Percentiles rank a stretch among this genome's conserved stretches.
These are phyloP conservation scores for Acanthacorydalis orientalis DNA, from an alignment of 2,888 invertebrate genomes.

Conservation along the genomic window DNA sequence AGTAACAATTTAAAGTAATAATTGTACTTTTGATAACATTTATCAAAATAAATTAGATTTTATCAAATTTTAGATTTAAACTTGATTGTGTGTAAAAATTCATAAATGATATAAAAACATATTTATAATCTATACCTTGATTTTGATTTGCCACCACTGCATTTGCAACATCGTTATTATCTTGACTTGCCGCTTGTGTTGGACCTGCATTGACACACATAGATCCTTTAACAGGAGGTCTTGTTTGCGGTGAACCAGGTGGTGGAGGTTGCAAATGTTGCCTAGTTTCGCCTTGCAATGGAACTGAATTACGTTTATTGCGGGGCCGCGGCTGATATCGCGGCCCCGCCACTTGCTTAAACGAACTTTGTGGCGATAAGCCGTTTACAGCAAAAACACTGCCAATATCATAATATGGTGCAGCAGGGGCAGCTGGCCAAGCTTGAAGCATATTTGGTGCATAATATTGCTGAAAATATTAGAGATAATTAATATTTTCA, in stretches of 20 bases:
- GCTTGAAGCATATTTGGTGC: slow-evolving; percentile 43
- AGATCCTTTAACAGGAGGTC: too few species aligned
- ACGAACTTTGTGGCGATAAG: slow-evolving; percentile 47
- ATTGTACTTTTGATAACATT: too few species aligned
- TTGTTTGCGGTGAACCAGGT: slow-evolving; percentile 24
- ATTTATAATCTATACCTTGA: slow-evolving; percentile 1
- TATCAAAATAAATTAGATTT: too few species aligned
- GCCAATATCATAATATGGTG: slow-evolving; percentile 45
- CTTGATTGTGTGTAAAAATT: too few species aligned
- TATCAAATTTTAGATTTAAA: too few species aligned
- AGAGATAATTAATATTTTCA: not conserved
- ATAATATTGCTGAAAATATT: slow-evolving; percentile 36
- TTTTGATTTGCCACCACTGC: slow-evolving; percentile 6
- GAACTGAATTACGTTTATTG: slow-evolving; percentile 15
- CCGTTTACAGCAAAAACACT: slow-evolving; percentile 59
- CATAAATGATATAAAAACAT: too few species aligned
- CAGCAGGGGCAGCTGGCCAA: slow-evolving; percentile 27
- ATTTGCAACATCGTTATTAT: slow-evolving; percentile 6
- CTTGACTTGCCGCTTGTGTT: slow-evolving; percentile 1
- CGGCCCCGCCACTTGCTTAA: slow-evolving; percentile 29
- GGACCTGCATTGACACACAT: too few species aligned
- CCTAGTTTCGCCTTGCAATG: not conserved
- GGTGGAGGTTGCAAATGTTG: slow-evolving; percentile 13
- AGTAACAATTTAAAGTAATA: too few species aligned
- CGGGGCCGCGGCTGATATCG: slow-evolving; percentile 24